These are phyloP conservation scores for Acrobasis repandana DNA, from an alignment of 2,888 invertebrate species.

Conservation along the genomic window DNA sequence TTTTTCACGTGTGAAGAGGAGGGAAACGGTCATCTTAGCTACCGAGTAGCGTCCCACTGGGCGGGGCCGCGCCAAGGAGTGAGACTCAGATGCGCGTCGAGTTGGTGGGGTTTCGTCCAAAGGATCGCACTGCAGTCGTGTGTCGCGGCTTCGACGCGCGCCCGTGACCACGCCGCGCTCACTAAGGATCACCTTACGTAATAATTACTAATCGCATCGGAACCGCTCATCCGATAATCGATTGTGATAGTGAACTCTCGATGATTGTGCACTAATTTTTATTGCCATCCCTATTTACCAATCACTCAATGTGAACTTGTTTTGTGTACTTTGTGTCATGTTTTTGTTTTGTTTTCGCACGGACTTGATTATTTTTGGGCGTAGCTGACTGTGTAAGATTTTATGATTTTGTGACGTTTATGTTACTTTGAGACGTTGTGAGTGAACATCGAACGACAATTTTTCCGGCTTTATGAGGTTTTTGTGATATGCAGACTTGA, in stretches of 20 bases:
- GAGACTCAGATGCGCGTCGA: conserved; percentile 85
- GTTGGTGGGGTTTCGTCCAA: conserved; percentile 84
- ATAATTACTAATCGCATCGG: conserved; percentile 72
- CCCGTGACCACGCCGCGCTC: conserved; percentile 62
- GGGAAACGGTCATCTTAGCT: conserved; percentile 81
- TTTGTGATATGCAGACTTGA: conserved; percentile 57
- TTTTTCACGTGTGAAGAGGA: conserved; percentile 61
- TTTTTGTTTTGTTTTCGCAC: conserved; percentile 70
- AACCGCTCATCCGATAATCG: conserved; percentile 71
- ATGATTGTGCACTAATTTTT: conserved; percentile 50
- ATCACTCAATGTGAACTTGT: conserved; percentile 54
- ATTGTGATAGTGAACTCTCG: conserved; percentile 73
- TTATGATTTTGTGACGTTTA: conserved; percentile 51
- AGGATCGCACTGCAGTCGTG: conserved; percentile 84
- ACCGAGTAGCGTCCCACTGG: conserved; percentile 82
- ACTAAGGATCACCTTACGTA: conserved; percentile 70
- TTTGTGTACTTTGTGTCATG: conserved; percentile 65
- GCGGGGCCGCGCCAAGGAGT: conserved; percentile 84
- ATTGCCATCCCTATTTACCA: conserved; percentile 49
- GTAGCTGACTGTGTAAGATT: conserved; percentile 63
- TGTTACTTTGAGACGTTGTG: conserved; percentile 50
- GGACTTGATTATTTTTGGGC: conserved; percentile 68
- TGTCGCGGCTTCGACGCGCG: conserved; percentile 75
- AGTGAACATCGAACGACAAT: conserved; percentile 46
- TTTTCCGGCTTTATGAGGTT: conserved; percentile 46